A percentile compares a stretch with the other conserved stretches of the same genome.
These are phyloP conservation scores for Euphydryas editha DNA, from an alignment of 2,888 invertebrate genomes.

Conservation along the genomic window DNA sequence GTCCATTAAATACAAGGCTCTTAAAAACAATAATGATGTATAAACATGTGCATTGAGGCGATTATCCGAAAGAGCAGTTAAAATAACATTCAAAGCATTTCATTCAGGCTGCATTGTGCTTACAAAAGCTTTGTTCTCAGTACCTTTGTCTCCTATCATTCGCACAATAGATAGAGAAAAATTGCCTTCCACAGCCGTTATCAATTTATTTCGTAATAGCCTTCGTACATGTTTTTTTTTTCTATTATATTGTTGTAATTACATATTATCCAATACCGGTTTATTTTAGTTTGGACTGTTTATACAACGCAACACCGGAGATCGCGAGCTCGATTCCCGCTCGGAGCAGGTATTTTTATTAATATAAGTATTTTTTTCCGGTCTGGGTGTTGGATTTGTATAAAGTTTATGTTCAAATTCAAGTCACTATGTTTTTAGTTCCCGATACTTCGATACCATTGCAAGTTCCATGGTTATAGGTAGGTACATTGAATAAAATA, in stretches of 20 bases:
- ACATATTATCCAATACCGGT: neutral
- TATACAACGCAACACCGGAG: no score
- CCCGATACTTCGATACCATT: no score
- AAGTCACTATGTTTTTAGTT: no score
- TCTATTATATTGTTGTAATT: conserved; percentile 21
- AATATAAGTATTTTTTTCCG: no score
- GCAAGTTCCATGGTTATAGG: no score
- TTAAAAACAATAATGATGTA: conserved; percentile 13
- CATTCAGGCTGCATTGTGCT: conserved; percentile 50
- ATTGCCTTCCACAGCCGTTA: conserved; percentile 67
- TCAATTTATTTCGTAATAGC: conserved; percentile 71
- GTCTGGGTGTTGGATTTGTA: no score
- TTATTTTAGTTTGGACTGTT: neutral
- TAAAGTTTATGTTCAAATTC: no score
- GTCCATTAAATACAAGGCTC: neutral
- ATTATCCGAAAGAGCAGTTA: conserved; percentile 37
- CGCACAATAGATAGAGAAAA: conserved; percentile 70
- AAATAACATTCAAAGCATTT: conserved; percentile 43
- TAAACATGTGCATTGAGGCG: conserved; percentile 37
- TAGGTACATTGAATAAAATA: no score
- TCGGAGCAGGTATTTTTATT: no score
- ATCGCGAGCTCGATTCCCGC: no score
- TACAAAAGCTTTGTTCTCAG: conserved; percentile 55
- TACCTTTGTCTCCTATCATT: conserved; percentile 46
- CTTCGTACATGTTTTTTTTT: conserved; percentile 27